Conservation (phyloP, 2,113 vertebrate species). For the Bombycilla garrulus region DNA sequence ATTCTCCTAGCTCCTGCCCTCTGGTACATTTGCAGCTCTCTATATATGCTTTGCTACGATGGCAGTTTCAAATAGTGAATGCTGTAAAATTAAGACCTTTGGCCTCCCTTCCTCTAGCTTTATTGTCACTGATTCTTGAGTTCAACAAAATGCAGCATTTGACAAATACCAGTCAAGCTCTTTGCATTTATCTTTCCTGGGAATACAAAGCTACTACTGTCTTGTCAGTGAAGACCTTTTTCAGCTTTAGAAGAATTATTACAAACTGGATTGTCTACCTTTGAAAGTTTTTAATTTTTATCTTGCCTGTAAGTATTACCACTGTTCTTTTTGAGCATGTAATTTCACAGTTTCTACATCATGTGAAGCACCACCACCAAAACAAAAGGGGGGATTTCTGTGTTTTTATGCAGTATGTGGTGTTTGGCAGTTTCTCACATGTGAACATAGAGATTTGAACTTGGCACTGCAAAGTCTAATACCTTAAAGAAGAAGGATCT, state of each 20-base stretch:
- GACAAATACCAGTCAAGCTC: not conserved
- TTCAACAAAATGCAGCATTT: not conserved
- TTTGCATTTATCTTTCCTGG: not conserved
- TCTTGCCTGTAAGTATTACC: not conserved
- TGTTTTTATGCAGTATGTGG: not conserved
- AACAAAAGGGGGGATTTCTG: not conserved
- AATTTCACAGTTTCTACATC: not conserved
- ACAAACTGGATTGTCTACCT: not conserved
- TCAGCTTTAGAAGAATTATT: not conserved
- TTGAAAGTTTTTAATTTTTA: not conserved
- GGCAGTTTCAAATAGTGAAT: not conserved
- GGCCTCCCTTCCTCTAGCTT: not conserved
- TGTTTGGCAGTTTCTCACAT: not conserved
- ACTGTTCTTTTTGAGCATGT: not conserved
- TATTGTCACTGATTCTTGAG: not conserved
- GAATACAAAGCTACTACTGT: not conserved
- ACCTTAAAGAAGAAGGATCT: not conserved
- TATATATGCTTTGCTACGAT: not conserved
- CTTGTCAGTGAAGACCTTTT: not conserved
- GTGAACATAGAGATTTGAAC: not conserved
- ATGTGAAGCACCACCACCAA: not conserved
- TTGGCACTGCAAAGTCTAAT: not conserved
- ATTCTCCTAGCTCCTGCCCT: not conserved
- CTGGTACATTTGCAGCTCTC: not conserved
- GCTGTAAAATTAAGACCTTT: not conserved